Conservation (phyloP, 2,888 invertebrate genomes). For the Cataglyphis livida region DNA sequence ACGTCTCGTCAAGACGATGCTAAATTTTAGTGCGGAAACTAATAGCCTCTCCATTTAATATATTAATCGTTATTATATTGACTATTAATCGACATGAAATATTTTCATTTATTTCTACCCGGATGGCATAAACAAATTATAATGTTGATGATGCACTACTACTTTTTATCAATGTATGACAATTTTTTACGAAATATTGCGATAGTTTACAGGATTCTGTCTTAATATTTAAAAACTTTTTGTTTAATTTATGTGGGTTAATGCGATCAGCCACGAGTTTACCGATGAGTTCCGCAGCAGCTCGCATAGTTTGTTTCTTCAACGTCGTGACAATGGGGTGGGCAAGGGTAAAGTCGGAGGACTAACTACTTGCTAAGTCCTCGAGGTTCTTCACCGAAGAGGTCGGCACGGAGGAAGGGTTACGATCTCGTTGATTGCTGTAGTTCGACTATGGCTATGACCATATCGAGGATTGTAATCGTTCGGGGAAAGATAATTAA, state of each 20-base stretch:
- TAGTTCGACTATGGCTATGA: slow-evolving; percentile 71
- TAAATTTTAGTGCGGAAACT: slow-evolving; percentile 21
- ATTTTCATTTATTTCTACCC: neutral
- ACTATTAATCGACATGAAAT: neutral
- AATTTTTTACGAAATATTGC: neutral
- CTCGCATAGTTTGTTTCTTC: slow-evolving; percentile 72
- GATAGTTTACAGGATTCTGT: neutral
- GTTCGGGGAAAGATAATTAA: slow-evolving; percentile 72
- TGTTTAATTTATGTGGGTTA: slow-evolving; percentile 61
- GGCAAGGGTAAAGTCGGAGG: slow-evolving; percentile 73
- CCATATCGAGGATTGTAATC: slow-evolving; percentile 73
- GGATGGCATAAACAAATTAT: neutral
- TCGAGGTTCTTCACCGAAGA: slow-evolving; percentile 76
- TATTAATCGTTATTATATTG: neutral
- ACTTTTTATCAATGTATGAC: neutral
- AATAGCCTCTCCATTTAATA: neutral
- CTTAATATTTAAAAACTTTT: slow-evolving; percentile 63
- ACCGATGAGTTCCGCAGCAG: slow-evolving; percentile 56
- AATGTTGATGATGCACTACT: neutral
- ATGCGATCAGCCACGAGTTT: slow-evolving; percentile 56
- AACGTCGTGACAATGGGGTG: slow-evolving; percentile 55
- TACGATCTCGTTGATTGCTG: slow-evolving; percentile 82
- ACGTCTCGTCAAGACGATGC: neutral
- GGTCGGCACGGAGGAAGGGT: slow-evolving; percentile 68
- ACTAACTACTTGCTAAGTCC: slow-evolving; percentile 82